Evolutionary conservation across 2,113 vertebrate species (phyloP), one percentile per base, ranked within the genome.

Genomic region (Sinocyclocheilus rhinocerous): DNA sequence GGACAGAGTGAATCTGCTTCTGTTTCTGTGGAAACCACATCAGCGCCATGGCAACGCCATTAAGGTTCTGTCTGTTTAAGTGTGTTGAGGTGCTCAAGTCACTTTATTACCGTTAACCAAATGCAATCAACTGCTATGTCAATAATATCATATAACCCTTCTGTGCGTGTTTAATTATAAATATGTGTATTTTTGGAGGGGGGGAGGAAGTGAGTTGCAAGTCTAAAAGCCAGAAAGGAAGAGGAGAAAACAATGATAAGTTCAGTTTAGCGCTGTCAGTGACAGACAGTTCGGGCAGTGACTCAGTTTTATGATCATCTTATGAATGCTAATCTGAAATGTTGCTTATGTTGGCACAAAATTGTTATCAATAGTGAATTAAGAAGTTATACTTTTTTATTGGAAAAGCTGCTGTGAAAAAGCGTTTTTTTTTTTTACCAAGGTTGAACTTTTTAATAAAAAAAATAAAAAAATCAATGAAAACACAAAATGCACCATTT

Each of bases 1-100:
- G 78, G 16, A 91, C 61, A 83, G 61, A 6, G 82, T 89, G 89
- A 93, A 89, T 81, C 33, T 15, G 81, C 69, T 39, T 84, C 65
- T 39, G 67, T 84, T 84, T 73, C 82, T 73, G 69, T 59, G 65
- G 63, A 84, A 24, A 69, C 85, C 26, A n/a, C 45, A 77, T 76
- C 13, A 72, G 65, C 29, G 52, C 61, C 78, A 82, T 76, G 55
- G 70, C 42, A 39, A 84, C 72, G 8, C 10, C 24, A 22, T 59
- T 76, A 76, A 76, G n/a, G 55, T 39, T 77, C 29, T 80, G 33
- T 80, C 55, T 80, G 77, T 79, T 57, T 79, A 33, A 57, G 52
- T 76, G 75, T 4, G 48, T 29, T 36, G 1, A 80, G 80, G 24
- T 81, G 39, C n/a, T 67, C 1, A 73, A 72, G 81, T 83, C 67